These are phyloP conservation scores for Callyntrura guangdongensis DNA, from an alignment of 2,888 invertebrate species.

Conservation along the genomic window DNA sequence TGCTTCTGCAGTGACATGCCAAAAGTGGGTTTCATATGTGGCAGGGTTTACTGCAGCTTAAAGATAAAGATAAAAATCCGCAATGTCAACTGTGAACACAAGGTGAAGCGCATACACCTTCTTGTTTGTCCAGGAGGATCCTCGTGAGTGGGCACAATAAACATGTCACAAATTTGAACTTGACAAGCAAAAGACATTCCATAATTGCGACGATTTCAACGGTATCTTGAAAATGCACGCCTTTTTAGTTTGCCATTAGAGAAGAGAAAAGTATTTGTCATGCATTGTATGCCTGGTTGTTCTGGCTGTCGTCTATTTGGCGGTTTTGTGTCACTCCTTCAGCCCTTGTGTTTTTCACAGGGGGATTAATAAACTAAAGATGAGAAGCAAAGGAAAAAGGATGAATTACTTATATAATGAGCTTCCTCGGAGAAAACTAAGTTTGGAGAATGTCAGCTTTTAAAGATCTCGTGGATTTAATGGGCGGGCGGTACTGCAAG, in stretches of 20 bases:
- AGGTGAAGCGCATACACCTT: constrained; percentile 17
- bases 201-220: constrained; percentile 17
- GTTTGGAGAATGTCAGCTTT: constrained; percentile 5
- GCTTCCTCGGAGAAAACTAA: neutral
- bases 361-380: constrained; percentile 20
- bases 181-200: neutral
- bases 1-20: neutral
- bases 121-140: constrained; percentile 26
- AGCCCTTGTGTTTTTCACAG: neutral
- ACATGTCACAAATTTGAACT: constrained; percentile 48
- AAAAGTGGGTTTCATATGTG: neutral
- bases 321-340: neutral
- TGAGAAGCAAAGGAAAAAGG: neutral
- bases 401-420: neutral
- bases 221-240: neutral
- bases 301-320: constrained; percentile 28
- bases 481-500: neutral
- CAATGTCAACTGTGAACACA: neutral
- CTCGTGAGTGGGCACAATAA: constrained; percentile 17
- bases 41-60: neutral
- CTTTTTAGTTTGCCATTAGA: neutral
- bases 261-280: constrained; percentile 20
- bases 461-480: constrained; percentile 22
- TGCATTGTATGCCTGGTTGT: neutral
- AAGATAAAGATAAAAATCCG: neutral